Percentiles rank a stretch among this genome's conserved stretches.
These are phyloP conservation scores for Eptatretus burgeri DNA, from an alignment of 2,113 vertebrate genomes.

Conservation along the genomic window DNA sequence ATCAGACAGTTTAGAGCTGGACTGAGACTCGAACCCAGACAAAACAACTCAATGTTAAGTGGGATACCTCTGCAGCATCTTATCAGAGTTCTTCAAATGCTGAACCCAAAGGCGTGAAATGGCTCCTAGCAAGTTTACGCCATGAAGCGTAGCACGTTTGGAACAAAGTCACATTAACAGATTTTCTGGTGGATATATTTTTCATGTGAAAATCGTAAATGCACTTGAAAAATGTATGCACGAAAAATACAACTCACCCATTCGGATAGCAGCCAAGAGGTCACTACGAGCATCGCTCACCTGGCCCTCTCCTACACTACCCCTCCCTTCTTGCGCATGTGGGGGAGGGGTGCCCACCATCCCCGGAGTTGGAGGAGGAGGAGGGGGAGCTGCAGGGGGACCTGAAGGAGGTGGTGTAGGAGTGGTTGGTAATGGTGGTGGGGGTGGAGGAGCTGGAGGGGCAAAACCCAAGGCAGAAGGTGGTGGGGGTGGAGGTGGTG, in stretches of 20 bases:
- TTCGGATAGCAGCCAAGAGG: conserved; percentile 51
- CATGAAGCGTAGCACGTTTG: no score
- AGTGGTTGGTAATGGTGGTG: conserved; percentile 26
- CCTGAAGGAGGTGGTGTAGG: conserved; percentile 39
- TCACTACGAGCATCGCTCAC: conserved; percentile 69
- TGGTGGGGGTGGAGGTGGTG: conserved; percentile 22
- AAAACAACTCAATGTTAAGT: no score
- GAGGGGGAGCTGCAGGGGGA: conserved; percentile 23
- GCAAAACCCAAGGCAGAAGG: conserved; percentile 26
- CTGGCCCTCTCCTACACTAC: conserved; percentile 13
- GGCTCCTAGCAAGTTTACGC: no score
- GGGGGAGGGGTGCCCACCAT: conserved; percentile 11
- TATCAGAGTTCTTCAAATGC: no score
- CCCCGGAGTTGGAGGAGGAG: conserved; percentile 40
- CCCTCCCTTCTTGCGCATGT: neutral
- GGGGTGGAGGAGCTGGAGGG: conserved; percentile 33
- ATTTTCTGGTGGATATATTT: no score
- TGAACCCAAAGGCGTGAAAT: no score
- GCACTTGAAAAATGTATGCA: no score
- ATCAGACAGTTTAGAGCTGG: no score
- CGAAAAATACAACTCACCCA: conserved; percentile 22
- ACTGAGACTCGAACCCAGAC: no score
- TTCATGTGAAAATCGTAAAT: no score
- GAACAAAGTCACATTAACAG: no score
- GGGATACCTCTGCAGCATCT: no score